Conservation (phyloP, 2,888 invertebrate species). For the Nemoura dubitans region DNA sequence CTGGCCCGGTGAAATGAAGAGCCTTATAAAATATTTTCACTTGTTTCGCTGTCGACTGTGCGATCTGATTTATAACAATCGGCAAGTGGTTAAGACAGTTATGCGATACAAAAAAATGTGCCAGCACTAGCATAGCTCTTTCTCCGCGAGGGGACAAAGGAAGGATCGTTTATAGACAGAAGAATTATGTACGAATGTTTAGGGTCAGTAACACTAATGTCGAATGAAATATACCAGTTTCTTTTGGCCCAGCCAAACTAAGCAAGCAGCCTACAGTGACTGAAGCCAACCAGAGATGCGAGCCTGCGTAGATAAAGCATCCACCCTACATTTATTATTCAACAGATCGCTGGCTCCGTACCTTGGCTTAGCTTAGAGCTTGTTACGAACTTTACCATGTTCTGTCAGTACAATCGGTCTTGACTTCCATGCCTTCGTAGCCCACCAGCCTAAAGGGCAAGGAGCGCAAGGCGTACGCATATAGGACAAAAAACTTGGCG, state of each 20-base stretch:
- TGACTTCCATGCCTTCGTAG: background rate
- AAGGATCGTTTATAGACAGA: slow-evolving; percentile 23
- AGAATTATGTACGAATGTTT: slow-evolving; percentile 38
- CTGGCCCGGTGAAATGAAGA: background rate
- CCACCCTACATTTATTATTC: slow-evolving; percentile 34
- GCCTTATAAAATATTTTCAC: slow-evolving; percentile 14
- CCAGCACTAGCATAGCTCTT: background rate
- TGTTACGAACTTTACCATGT: background rate
- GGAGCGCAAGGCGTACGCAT: no score
- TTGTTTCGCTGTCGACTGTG: background rate
- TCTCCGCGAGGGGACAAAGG: slow-evolving; percentile 23
- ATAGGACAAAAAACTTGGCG: background rate
- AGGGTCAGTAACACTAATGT: slow-evolving; percentile 36
- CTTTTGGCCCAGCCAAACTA: slow-evolving; percentile 21
- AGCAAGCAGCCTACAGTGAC: background rate
- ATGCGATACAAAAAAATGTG: slow-evolving; percentile 8
- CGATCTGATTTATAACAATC: slow-evolving; percentile 28
- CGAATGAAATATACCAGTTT: slow-evolving; percentile 35
- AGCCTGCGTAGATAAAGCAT: slow-evolving; percentile 8
- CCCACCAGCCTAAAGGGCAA: background rate
- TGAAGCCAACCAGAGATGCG: background rate
- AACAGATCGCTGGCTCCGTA: background rate
- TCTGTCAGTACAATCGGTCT: slow-evolving; percentile 3
- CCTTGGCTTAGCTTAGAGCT: background rate
- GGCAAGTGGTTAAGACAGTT: slow-evolving; percentile 23